Conservation (phyloP, 2,113 vertebrate genomes). For the Cochlearius cochlearius region DNA sequence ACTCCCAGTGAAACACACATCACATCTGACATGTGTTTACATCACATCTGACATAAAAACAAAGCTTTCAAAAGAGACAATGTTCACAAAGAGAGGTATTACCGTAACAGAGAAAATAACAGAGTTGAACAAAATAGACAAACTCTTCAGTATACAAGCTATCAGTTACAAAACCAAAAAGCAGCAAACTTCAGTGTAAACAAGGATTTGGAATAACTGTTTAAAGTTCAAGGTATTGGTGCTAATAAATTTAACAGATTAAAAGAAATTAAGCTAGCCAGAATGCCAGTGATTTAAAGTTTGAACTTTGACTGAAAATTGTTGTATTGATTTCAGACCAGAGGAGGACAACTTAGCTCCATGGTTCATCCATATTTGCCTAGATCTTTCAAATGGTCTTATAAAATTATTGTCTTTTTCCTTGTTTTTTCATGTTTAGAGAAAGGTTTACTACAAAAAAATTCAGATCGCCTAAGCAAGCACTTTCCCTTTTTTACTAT, state of each 20-base stretch:
- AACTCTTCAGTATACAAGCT: neutral
- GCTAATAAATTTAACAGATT: neutral
- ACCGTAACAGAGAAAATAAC: neutral
- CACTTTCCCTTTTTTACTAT: neutral
- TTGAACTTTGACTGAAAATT: neutral
- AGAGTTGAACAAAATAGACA: neutral
- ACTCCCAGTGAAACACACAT: neutral
- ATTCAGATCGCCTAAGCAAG: neutral
- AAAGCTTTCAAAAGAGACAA: neutral
- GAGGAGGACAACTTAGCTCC: neutral
- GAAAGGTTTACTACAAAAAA: neutral
- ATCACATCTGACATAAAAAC: neutral
- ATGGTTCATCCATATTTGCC: neutral
- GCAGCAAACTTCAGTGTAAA: neutral
- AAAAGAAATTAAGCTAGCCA: neutral
- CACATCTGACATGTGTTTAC: neutral
- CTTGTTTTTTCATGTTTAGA: neutral
- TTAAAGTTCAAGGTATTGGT: neutral
- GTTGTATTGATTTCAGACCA: neutral
- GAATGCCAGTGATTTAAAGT: neutral
- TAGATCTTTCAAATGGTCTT: neutral
- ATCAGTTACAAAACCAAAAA: neutral
- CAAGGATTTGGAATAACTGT: neutral
- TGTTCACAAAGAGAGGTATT: neutral
- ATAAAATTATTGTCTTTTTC: neutral